Percentiles rank a stretch among this genome's conserved stretches.
phyloP scores from a whole-genome alignment of 2,888 invertebrate species.

The Epirrhoe alternata region DNA sequence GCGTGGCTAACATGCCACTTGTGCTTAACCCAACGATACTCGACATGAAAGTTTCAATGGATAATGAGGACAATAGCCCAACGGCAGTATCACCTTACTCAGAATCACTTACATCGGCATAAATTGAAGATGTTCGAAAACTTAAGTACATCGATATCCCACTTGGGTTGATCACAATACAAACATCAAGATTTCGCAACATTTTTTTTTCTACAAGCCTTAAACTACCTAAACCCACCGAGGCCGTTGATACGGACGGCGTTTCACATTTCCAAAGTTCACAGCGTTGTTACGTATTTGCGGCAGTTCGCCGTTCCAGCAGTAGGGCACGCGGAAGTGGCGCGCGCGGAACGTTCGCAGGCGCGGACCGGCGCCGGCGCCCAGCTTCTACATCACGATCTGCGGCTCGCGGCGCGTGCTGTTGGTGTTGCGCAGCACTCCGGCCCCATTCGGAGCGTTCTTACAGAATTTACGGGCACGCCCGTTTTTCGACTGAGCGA shows the following conservation, averaged over 20 bases:
- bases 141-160: not conserved
- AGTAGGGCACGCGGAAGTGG: not conserved
- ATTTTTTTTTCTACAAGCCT: not conserved
- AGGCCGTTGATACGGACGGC: conserved; percentile 11
- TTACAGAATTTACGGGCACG: conserved; percentile 74
- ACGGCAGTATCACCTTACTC: not conserved
- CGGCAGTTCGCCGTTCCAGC: conserved; percentile 19
- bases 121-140: not conserved
- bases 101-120: not conserved
- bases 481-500: conserved; percentile 86
- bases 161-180: not conserved
- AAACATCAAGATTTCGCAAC: not conserved
- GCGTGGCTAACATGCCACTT: not conserved
- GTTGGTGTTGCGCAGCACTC: not conserved
- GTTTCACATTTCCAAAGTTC: conserved; percentile 8
- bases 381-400: not conserved
- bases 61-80: not conserved
- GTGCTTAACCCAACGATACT: not conserved
- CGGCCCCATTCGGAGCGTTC: not conserved
- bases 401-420: conserved; percentile 35
- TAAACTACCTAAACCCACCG: conserved; percentile 2
- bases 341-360: conserved; percentile 2
- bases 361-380: conserved; percentile 1
- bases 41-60: not conserved
- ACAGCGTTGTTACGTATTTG: conserved; percentile 14